Conservation (phyloP, 2,113 vertebrate species). For the Origma solitaria region DNA sequence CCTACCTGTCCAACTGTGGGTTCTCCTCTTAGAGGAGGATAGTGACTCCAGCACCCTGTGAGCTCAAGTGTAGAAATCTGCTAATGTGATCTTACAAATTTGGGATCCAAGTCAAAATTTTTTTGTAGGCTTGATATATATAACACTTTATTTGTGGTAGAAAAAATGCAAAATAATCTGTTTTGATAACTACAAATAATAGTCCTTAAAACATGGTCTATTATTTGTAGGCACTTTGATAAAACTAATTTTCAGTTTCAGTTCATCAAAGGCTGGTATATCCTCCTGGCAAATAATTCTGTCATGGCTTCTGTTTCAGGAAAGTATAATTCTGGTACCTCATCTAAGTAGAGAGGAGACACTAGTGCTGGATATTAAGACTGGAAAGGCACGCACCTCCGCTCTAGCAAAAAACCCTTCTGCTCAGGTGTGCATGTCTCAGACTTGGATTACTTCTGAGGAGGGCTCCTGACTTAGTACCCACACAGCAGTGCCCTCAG, state of each 20-base stretch:
- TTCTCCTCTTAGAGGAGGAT: background rate
- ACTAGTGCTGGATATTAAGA: fast-evolving
- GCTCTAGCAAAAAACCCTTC: background rate
- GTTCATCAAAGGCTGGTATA: background rate
- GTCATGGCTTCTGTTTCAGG: background rate
- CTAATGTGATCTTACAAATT: background rate
- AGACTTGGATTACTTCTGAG: background rate
- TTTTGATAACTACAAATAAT: background rate
- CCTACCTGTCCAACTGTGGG: background rate
- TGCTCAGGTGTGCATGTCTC: background rate
- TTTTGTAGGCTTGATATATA: background rate
- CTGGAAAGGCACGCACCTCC: background rate
- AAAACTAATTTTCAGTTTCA: background rate
- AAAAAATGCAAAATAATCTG: background rate
- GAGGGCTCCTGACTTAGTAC: background rate
- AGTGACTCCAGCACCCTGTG: background rate
- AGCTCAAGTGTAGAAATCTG: background rate
- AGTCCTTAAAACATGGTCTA: background rate
- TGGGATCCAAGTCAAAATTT: background rate
- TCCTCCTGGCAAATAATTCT: background rate
- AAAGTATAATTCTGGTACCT: background rate
- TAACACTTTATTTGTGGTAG: background rate
- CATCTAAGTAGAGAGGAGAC: background rate
- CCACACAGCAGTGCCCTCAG: too few species aligned
- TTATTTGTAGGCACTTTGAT: background rate